Conservation (phyloP, 1,140 invertebrate genomes). For the Meteorus sp. region DNA sequence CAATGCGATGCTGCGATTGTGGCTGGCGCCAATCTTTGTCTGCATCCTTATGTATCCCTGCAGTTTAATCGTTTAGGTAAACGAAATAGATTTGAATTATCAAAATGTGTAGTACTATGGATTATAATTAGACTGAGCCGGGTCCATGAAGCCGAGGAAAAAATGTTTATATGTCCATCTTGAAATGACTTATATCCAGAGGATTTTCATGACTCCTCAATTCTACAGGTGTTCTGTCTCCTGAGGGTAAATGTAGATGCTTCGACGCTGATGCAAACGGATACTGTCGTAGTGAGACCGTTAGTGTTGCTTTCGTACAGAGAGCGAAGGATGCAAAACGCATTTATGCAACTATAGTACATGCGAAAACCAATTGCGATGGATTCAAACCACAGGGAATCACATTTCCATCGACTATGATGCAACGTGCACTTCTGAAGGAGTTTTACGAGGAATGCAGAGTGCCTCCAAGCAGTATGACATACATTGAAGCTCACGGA, state of each 20-base stretch:
- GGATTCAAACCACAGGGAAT: conserved; percentile 87
- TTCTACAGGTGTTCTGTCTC: conserved; percentile 77
- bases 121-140: no score
- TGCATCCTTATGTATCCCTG: conserved; percentile 84
- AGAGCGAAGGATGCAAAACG: conserved; percentile 77
- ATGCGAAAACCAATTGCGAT: conserved; percentile 75
- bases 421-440: conserved; percentile 77
- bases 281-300: conserved; percentile 76
- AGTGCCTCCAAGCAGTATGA: conserved; percentile 70
- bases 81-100: background rate
- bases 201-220: background rate
- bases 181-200: no score
- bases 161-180: no score
- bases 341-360: conserved; percentile 72
- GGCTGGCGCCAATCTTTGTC: conserved; percentile 77
- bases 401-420: conserved; percentile 84
- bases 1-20: conserved; percentile 87
- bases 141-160: no score
- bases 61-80: conserved; percentile 69
- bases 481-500: conserved; percentile 91
- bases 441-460: conserved; percentile 88
- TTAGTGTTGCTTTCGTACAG: conserved; percentile 79
- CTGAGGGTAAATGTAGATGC: conserved; percentile 84
- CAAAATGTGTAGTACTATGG: no score
- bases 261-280: conserved; percentile 84